Conservation (phyloP, 2,888 invertebrate genomes). For the Thera britannica region DNA sequence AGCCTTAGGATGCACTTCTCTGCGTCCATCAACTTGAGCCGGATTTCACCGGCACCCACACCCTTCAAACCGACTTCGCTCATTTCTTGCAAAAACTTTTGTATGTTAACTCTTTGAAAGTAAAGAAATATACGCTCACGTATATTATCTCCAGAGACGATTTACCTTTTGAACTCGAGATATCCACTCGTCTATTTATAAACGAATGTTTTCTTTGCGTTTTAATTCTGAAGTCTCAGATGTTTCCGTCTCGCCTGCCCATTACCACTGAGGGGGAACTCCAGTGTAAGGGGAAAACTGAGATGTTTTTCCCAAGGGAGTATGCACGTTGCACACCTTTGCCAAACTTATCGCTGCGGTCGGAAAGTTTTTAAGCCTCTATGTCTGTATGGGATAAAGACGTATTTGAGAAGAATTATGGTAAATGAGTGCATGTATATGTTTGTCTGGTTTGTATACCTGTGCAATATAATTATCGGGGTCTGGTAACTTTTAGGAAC, state of each 20-base stretch:
- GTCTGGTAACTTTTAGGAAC: constrained; percentile 7
- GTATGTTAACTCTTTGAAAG: neutral
- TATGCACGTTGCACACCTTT: constrained; percentile 36
- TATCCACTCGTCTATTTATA: constrained; percentile 6
- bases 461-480: neutral
- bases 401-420: neutral
- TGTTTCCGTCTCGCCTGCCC: constrained; percentile 55
- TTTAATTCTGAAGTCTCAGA: constrained; percentile 49
- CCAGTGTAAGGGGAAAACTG: constrained; percentile 60
- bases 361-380: constrained; percentile 4
- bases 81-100: no score
- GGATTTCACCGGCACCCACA: no score
- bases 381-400: neutral
- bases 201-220: constrained; percentile 44
- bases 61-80: no score
- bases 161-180: neutral
- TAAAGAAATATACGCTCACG: no score
- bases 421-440: constrained; percentile 10
- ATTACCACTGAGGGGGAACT: constrained; percentile 53
- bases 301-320: constrained; percentile 66
- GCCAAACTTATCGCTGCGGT: constrained; percentile 18
- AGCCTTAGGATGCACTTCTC: no score
- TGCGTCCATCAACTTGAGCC: no score
- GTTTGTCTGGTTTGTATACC: constrained; percentile 14
- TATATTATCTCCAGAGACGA: no score